Conservation (phyloP, 2,113 vertebrate species). For the Egretta garzetta region DNA sequence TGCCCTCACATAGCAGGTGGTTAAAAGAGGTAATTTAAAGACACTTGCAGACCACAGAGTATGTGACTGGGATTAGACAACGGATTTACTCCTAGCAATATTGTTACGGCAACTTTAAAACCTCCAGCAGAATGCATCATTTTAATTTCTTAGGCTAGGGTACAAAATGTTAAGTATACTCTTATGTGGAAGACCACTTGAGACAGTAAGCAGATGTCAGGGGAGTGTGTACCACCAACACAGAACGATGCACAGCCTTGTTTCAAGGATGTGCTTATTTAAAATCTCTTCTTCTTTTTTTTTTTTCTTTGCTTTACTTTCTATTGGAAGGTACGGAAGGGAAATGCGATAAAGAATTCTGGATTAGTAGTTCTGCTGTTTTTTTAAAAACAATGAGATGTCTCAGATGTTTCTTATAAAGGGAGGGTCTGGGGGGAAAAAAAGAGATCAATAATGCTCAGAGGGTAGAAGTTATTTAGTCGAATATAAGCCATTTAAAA, state of each 20-base stretch:
- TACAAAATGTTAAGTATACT: neutral
- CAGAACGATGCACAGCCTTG: neutral
- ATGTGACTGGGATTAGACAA: neutral
- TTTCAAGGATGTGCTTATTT: neutral
- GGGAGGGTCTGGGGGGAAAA: neutral
- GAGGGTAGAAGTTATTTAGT: neutral
- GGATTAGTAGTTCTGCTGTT: neutral
- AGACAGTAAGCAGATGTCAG: neutral
- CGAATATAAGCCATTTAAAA: neutral
- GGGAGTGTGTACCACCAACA: neutral
- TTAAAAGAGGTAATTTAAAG: neutral
- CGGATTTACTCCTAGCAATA: neutral
- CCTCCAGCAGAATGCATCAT: neutral
- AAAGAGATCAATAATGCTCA: neutral
- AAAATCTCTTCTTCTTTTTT: neutral
- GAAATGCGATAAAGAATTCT: neutral
- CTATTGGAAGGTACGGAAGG: neutral
- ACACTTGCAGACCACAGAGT: neutral
- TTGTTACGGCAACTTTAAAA: neutral
- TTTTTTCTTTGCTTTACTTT: neutral
- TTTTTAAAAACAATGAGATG: neutral
- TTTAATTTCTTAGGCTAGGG: neutral
- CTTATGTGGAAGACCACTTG: neutral
- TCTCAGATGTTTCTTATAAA: neutral
- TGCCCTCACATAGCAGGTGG: neutral